A percentile compares a stretch with the other conserved stretches of the same genome.
Conservation (phyloP, 2,888 invertebrate species). For the Oscheius sp. region DNA sequence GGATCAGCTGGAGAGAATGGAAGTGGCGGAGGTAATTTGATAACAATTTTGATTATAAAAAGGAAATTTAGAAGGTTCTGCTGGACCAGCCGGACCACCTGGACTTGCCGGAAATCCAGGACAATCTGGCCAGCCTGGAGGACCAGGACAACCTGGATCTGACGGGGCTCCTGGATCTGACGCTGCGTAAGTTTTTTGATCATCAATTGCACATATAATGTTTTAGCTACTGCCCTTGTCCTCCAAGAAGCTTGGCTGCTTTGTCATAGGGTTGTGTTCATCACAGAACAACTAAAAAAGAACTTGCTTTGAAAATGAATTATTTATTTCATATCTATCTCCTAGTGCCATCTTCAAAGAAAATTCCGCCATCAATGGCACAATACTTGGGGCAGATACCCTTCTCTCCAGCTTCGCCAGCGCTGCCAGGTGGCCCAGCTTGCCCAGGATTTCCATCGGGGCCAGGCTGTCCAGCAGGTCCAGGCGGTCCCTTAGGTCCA, state of each 20-base stretch:
- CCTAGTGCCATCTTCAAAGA: conserved; percentile 69
- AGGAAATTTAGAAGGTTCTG: not conserved
- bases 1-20: conserved; percentile 13
- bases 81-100: not conserved
- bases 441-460: conserved; percentile 32
- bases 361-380: conserved; percentile 59
- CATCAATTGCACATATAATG: too few species aligned
- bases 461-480: conserved; percentile 50
- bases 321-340: not conserved
- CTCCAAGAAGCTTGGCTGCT: too few species aligned
- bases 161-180: conserved; percentile 15
- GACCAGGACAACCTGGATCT: conserved; percentile 7
- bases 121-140: not conserved
- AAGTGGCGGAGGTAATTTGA: not conserved
- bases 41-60: not conserved
- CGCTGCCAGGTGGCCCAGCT: conserved; percentile 8
- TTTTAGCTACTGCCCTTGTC: too few species aligned
- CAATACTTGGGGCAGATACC: conserved; percentile 36
- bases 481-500: conserved; percentile 53
- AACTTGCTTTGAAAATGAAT: too few species aligned
- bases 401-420: conserved; percentile 24
- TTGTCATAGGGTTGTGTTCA: too few species aligned
- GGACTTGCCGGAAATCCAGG: not conserved
- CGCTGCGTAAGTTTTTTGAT: too few species aligned
- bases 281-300: too few species aligned